These are phyloP conservation scores for Vespertilio murinus DNA, from an alignment of 2,797 vertebrate species.

Conservation along the genomic window DNA sequence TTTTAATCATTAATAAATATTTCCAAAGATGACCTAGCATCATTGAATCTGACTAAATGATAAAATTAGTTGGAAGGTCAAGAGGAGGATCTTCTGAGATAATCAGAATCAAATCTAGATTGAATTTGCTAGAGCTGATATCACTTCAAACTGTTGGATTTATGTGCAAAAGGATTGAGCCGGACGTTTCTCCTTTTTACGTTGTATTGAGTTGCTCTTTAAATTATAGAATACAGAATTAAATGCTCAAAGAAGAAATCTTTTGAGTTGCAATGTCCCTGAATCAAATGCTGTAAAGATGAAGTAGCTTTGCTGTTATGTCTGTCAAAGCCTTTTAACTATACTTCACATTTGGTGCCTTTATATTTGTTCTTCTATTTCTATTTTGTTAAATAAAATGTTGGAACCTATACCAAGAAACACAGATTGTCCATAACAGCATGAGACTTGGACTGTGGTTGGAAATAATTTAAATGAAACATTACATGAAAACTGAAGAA, in stretches of 20 bases:
- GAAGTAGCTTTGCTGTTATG: slow-evolving; percentile 84
- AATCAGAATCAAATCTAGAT: slow-evolving; percentile 68
- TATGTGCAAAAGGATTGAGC: slow-evolving; percentile 57
- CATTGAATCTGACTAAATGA: slow-evolving; percentile 16
- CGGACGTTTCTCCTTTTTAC: slow-evolving; percentile 74
- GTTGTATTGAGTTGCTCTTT: slow-evolving; percentile 78
- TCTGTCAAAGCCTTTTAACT: slow-evolving; percentile 84
- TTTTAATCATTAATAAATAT: slow-evolving; percentile 46
- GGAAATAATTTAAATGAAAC: slow-evolving; percentile 76
- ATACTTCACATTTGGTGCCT: slow-evolving; percentile 84
- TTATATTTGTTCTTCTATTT: slow-evolving; percentile 86
- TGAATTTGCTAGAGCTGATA: slow-evolving; percentile 46
- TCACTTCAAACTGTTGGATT: slow-evolving; percentile 71
- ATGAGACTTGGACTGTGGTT: slow-evolving; percentile 77
- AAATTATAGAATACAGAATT: slow-evolving; percentile 83
- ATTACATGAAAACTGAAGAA: slow-evolving; percentile 73
- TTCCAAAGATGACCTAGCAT: slow-evolving; percentile 37
- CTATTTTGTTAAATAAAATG: slow-evolving; percentile 86
- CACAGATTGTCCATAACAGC: slow-evolving; percentile 81
- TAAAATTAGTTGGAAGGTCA: neutral
- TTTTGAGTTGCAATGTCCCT: slow-evolving; percentile 82
- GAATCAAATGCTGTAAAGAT: slow-evolving; percentile 82
- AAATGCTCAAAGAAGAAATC: slow-evolving; percentile 83
- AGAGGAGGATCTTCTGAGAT: slow-evolving; percentile 36
- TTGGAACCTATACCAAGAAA: slow-evolving; percentile 81